phyloP scores from a whole-genome alignment of 2,797 vertebrate species.

The Furcifer pardalis region DNA sequence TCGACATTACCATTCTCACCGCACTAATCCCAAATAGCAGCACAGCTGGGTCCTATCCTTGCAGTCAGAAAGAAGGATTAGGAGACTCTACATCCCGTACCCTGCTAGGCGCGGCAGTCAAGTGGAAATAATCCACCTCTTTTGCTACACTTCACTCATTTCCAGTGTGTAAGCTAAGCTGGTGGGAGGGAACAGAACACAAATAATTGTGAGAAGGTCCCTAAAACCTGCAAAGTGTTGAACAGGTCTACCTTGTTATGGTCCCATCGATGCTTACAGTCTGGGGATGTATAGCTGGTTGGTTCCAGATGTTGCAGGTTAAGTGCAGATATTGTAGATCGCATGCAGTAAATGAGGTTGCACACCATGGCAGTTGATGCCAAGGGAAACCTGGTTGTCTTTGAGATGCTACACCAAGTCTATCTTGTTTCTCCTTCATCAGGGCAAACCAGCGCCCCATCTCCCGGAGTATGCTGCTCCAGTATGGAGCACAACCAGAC shows the following conservation, averaged over 20 bases:
- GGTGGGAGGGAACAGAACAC: background rate
- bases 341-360: background rate
- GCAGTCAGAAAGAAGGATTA: background rate
- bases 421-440: background rate
- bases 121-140: background rate
- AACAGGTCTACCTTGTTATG: background rate
- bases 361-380: background rate
- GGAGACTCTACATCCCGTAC: background rate
- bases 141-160: background rate
- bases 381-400: background rate
- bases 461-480: too few relatives aligned
- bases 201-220: background rate
- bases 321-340: too few relatives aligned
- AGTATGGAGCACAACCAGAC: too few relatives aligned
- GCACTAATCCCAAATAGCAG: background rate
- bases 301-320: background rate
- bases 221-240: background rate
- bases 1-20: background rate
- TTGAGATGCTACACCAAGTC: too few relatives aligned
- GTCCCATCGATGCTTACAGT: background rate
- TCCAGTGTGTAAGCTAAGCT: background rate
- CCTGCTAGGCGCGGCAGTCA: background rate
- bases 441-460: background rate
- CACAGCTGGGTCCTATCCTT: slow-evolving; percentile 10
- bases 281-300: background rate